These are phyloP conservation scores for Stigmatopora nigra DNA, from an alignment of 2,113 vertebrate genomes.

Conservation along the genomic window DNA sequence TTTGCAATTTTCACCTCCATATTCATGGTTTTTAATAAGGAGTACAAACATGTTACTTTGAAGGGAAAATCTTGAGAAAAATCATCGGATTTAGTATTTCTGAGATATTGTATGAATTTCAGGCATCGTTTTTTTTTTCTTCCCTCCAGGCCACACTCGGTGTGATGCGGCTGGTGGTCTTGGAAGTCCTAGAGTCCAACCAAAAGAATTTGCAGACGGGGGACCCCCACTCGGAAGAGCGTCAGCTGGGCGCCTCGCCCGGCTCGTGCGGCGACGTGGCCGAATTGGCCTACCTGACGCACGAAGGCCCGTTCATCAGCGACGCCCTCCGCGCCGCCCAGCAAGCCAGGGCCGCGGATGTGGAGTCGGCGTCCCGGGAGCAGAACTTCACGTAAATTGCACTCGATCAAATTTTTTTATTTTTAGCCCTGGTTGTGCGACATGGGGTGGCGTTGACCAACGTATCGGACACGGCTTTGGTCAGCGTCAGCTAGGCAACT, in stretches of 20 bases:
- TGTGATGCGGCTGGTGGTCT: conserved; percentile 81
- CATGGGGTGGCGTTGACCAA: neutral
- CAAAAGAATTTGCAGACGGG: conserved; percentile 72
- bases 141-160: conserved; percentile 78
- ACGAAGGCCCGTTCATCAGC: conserved; percentile 94
- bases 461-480: neutral
- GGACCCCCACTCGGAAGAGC: conserved; percentile 33
- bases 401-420: neutral
- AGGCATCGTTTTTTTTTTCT: neutral
- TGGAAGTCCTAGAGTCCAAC: conserved; percentile 85
- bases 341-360: conserved; percentile 52
- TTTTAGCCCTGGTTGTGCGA: neutral
- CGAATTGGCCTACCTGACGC: conserved; percentile 91
- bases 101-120: too few species aligned
- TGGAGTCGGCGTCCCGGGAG: conserved; percentile 75
- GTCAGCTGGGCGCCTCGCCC: conserved; percentile 5
- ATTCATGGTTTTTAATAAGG: too few species aligned
- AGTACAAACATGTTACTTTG: too few species aligned
- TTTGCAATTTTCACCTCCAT: too few species aligned
- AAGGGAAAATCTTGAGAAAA: too few species aligned
- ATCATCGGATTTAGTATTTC: too few species aligned
- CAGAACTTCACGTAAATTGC: conserved; percentile 57
- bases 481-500: neutral
- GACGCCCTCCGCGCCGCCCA: conserved; percentile 80
- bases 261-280: conserved; percentile 64